Evolutionary conservation across 2,797 vertebrate genomes (phyloP), one percentile per base, ranked within the genome.

Genomic region (Synanceia verrucosa): DNA sequence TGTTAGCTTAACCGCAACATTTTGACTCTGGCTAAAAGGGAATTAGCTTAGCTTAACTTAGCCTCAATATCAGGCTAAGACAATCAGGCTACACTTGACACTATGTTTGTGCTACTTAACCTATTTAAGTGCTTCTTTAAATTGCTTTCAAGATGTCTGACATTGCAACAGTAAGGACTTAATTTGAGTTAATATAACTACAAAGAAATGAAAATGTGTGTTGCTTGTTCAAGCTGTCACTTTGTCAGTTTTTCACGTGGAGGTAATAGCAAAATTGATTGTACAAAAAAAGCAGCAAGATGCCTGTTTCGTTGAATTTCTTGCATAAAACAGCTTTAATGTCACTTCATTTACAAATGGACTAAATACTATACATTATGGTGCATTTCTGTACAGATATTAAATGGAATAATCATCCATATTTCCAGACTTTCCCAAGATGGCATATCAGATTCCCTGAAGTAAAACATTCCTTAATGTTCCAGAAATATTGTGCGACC

Each of bases 391-490:
- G 12, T 18, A 7, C 24, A 13, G 26, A 43, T 34, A 26, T 6
- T 0, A 26, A 31, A 18, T 46, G 19, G 24, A 29, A 46, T 26
- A 52, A n/a, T 60, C 13, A 6, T 43, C 3, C 1, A 23, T 37
- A 55, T 36, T 48, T 41, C 26, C 43, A 24, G 28, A 41, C 39
- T 41, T 18, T 41, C 16, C 39, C 3, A n/a, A 3, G 3, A 14
- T 11, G 13, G 44, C 21, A 7, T 14, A 48, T 66, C 37, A 52
- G 18, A 65, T 80, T 65, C 33, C 31, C 7, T 2, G 16, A 19
- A 1, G 12, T 55, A 43, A 78, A 78, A 48, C 7, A n/a, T 65
- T 71, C 50, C 63, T 61, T 67, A 70, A 84, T 69, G 61, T 71
- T 48, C 52, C 55, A 65, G 56, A 71, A 65, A 59, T 14, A 29